Base-by-base conservation (phyloP, 2,888 invertebrate genomes). In the Dastarcus helophoroides region DNA sequence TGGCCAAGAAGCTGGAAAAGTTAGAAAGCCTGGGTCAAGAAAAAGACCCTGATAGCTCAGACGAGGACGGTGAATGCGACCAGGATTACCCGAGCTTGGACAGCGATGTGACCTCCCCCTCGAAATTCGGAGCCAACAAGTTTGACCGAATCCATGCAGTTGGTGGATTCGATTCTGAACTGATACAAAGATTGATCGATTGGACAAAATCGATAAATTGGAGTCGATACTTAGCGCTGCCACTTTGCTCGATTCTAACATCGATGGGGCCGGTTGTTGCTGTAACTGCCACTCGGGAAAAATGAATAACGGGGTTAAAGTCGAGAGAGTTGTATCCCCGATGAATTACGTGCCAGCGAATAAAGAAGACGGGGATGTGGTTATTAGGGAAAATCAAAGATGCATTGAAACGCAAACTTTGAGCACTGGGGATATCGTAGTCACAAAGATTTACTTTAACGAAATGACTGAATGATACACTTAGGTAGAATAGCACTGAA, bases 341-440 rank as follows among this genome's bases (percentile, higher is more conserved):
- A 58, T 51, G 14, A 47, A 50, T 36, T 58, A 49, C 35, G 46
- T 51, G 15, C 48, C 46, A 33, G 44, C 48, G 17, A 40, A 40
- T 2, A 44, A 41, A 13, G 48, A 42, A 14, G 50, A 59, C 32
- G 62, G 56, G 42, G 63, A 62, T 22, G 59, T 63, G 19, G 31
- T 38, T 52, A 63, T 62, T 53, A 67, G 64, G 58, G 54, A 48
- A 35, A 64, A 55, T 62, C 64, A 58, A 58, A 54, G 39, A 8
- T 73, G 74, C 45, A 69, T 75, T 36, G 77, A 76, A 16, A 79
- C 81, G 35, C 90, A 91, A 62, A 90, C 90, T 2, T 67, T 88
- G 26, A 88, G 88, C 56, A 90, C 90, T 10, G 90, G 90, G 28
- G 90, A 90, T 57, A 84, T 91, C 51, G 89, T 89, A 31, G 86